These are phyloP conservation scores for Cossypha caffra DNA, from an alignment of 2,797 vertebrate species.

Conservation along the genomic window DNA sequence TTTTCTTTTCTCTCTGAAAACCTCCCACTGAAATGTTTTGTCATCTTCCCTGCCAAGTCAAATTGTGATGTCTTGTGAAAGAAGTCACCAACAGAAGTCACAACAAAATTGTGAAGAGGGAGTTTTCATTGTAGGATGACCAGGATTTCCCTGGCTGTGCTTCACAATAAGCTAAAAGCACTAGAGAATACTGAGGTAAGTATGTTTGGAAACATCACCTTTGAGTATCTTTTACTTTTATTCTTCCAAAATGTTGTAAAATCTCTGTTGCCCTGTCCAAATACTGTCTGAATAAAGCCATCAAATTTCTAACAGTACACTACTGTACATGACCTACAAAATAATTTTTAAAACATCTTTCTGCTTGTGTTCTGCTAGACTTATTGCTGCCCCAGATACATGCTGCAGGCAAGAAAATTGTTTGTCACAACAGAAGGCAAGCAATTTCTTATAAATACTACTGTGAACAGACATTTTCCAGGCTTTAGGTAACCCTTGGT, in stretches of 20 bases:
- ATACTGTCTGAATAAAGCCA: not conserved
- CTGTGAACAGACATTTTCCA: not conserved
- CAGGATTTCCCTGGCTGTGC: not conserved
- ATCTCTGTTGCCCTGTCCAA: not conserved
- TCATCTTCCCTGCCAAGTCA: not conserved
- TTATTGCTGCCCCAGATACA: not conserved
- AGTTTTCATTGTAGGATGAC: not conserved
- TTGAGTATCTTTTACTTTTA: not conserved
- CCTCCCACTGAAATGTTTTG: not conserved
- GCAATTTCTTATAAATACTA: not conserved
- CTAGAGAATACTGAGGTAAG: not conserved
- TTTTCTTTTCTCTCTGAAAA: not conserved
- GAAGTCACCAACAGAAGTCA: not conserved
- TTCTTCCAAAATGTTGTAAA: not conserved
- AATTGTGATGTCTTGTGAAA: not conserved
- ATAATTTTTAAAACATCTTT: not conserved
- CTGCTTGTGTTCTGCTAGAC: not conserved
- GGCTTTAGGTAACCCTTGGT: not conserved
- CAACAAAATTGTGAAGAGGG: not conserved
- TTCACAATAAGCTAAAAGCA: not conserved
- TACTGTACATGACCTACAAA: not conserved
- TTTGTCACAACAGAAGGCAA: slow-evolving; percentile 6
- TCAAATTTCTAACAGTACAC: not conserved
- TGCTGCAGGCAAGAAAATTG: not conserved
- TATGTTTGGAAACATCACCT: not conserved